Evolutionary conservation across 2,888 invertebrate species (phyloP).

Genomic region (Octonoba sinensis): DNA sequence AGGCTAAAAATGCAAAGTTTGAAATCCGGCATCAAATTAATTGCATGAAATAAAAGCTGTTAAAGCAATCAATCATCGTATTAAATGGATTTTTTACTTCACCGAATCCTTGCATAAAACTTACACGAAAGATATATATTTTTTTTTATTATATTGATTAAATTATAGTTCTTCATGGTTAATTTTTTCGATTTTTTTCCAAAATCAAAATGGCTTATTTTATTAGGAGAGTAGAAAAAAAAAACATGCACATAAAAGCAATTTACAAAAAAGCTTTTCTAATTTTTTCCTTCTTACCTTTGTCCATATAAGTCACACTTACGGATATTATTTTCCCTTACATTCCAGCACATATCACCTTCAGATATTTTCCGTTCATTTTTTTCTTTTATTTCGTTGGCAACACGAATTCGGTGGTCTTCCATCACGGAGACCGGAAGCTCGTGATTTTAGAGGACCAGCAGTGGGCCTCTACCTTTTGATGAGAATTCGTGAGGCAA

Average conservation of each 20-base stretch:
- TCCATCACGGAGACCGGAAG: conserved; percentile 49
- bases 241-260: conserved; percentile 8
- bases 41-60: too few species aligned
- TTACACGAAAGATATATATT: too few species aligned
- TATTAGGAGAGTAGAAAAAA: not conserved
- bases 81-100: too few species aligned
- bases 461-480: conserved; percentile 20
- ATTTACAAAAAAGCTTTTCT: conserved; percentile 39
- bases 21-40: too few species aligned
- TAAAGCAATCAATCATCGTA: too few species aligned
- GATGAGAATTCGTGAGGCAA: conserved; percentile 51
- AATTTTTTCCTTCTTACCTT: conserved; percentile 1
- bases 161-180: too few species aligned
- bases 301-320: conserved; percentile 34
- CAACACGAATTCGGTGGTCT: conserved; percentile 46
- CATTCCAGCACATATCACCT: conserved; percentile 26
- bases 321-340: conserved; percentile 33
- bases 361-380: not conserved
- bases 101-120: too few species aligned
- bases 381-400: conserved; percentile 7
- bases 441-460: conserved; percentile 11
- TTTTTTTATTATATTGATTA: too few species aligned
- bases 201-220: too few species aligned
- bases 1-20: too few species aligned
- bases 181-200: too few species aligned